These are phyloP conservation scores for Drosophila asahinai DNA, from an alignment of 1,140 invertebrate genomes.

Conservation along the genomic window DNA sequence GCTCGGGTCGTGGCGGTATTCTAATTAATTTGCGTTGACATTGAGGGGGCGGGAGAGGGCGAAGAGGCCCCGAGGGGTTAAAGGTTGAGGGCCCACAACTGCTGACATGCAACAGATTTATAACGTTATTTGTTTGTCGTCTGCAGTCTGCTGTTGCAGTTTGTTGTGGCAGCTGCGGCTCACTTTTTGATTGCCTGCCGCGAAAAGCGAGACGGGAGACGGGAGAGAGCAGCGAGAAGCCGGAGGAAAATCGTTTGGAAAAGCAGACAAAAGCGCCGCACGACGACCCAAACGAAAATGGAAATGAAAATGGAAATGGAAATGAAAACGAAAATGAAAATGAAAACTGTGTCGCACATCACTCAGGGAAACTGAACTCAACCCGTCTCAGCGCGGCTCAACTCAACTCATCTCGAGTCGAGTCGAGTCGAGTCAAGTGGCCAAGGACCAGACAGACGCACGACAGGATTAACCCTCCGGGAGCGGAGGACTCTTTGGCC, in stretches of 20 bases:
- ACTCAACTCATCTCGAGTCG: slow-evolving; percentile 25
- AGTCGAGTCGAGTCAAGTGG: slow-evolving; percentile 41
- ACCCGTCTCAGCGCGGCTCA: slow-evolving; percentile 6
- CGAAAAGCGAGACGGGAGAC: not conserved
- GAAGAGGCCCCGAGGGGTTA: not conserved
- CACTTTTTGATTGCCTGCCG: slow-evolving; percentile 51
- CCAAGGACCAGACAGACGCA: slow-evolving; percentile 30
- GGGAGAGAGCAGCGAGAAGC: not conserved
- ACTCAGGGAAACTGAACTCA: slow-evolving; percentile 43
- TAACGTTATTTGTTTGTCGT: slow-evolving; percentile 62
- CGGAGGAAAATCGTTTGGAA: slow-evolving; percentile 5
- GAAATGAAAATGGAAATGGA: slow-evolving; percentile 17
- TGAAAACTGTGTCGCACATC: slow-evolving; percentile 59
- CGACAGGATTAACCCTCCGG: slow-evolving; percentile 41
- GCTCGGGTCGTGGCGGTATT: slow-evolving; percentile 23
- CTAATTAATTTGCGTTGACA: slow-evolving; percentile 64
- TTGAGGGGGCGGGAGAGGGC: not conserved
- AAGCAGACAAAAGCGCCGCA: slow-evolving; percentile 47
- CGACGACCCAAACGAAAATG: slow-evolving; percentile 29
- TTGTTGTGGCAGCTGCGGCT: slow-evolving; percentile 52
- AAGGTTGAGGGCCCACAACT: slow-evolving; percentile 19
- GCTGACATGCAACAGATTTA: slow-evolving; percentile 69
- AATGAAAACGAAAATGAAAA: slow-evolving; percentile 35
- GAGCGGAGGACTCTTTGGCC: slow-evolving; percentile 14
- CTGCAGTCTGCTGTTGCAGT: slow-evolving; percentile 36